Conservation (phyloP, 2,113 vertebrate genomes). For the Myodes glareolus region DNA sequence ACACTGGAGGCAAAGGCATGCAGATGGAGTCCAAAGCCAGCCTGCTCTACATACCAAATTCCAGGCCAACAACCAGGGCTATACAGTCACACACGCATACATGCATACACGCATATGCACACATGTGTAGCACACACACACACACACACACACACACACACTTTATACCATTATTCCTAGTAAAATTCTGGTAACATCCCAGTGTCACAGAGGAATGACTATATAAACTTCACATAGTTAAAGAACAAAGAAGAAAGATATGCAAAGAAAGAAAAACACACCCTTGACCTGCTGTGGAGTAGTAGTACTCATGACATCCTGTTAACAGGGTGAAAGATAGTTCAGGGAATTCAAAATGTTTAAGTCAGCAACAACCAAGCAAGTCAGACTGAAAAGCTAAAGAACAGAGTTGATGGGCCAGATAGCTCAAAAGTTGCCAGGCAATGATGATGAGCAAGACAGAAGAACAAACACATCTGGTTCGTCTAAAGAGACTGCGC, state of each 20-base stretch:
- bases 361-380: not conserved
- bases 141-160: not conserved
- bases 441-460: not conserved
- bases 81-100: not conserved
- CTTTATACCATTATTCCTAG: not conserved
- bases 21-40: not conserved
- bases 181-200: not conserved
- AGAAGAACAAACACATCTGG: not conserved
- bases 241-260: not conserved
- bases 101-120: not conserved
- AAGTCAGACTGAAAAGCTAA: not conserved
- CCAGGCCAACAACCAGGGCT: not conserved
- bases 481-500: not conserved
- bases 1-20: not conserved
- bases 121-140: not conserved
- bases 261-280: not conserved
- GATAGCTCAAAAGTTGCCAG: not conserved
- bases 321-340: not conserved
- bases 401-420: not conserved
- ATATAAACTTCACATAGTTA: not conserved
- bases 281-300: not conserved
- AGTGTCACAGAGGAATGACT: not conserved
- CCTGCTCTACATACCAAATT: not conserved
- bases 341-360: not conserved
- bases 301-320: not conserved